Evolutionary conservation across 2,888 invertebrate genomes (phyloP), one percentile per base, ranked within the genome.

Genomic region (Cheilosia impressa): DNA sequence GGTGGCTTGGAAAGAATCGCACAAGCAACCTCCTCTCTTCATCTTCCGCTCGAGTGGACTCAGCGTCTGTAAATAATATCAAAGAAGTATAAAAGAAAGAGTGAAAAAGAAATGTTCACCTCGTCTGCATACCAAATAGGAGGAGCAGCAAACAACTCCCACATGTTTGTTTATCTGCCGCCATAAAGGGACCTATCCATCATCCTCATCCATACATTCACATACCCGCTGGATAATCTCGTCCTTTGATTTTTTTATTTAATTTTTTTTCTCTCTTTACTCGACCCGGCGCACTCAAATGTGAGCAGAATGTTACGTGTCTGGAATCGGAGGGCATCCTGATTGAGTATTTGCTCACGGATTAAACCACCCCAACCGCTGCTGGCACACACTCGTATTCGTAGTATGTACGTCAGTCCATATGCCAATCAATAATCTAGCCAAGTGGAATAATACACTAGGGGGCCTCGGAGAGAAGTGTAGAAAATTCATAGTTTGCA

Each of bases 281-380:
- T 83, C 75, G 60, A 41, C 58, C 57, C 69, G 71, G 60, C 52
- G 60, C 80, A 62, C 71, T 71, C 80, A 55, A 76, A 85, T 84
- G 80, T 76, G 84, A 85, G 80, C 80, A 71, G 71, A 85, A 76
- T 80, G 71, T 55, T 85, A 85, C 84, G 84, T 85, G 84, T 71
- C 76, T 72, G 71, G 84, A 85, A 85, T 85, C 84, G 57, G 52
- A 52, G 71, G 69, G 69, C 80, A 76, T 80, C 71, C 76, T 85
- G 84, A 85, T 85, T 85, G 84, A 85, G 80, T 81, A 85, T 85
- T 85, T 85, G 76, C 84, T 76, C 72, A 76, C 50, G 80, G 71
- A 85, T 85, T 80, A 85, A 71, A 60, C 31, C 78, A 47, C 41
- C 84, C 69, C 73, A 31, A 52, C 53, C 24, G 52, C 50, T 47